phyloP scores from a whole-genome alignment of 2,113 vertebrate genomes.

The Anser cygnoides region DNA sequence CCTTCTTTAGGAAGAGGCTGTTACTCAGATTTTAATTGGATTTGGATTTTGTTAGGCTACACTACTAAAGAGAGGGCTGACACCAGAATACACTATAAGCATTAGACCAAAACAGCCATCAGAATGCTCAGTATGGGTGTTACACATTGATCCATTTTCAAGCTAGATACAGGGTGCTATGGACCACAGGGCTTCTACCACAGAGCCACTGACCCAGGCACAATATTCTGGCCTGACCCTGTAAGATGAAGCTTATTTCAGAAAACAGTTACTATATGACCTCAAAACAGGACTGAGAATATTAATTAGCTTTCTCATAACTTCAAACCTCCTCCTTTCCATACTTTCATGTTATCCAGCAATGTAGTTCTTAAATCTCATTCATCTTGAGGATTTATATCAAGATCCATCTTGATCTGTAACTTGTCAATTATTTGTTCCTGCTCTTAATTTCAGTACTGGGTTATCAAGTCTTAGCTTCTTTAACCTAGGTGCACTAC shows the following conservation, averaged over 20 bases:
- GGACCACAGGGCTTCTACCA: background rate
- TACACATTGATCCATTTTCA: background rate
- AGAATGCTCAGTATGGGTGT: background rate
- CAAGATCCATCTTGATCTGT: background rate
- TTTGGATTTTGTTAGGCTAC: background rate
- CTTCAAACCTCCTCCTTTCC: background rate
- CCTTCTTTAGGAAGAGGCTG: background rate
- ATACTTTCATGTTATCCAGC: background rate
- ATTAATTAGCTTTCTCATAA: background rate
- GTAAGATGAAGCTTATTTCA: background rate
- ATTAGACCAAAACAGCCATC: background rate
- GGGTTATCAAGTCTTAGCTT: background rate
- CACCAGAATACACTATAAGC: background rate
- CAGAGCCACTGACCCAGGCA: background rate
- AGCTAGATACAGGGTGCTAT: fast-evolving
- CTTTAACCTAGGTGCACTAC: background rate
- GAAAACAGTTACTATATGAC: background rate
- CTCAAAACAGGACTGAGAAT: background rate
- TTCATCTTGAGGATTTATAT: background rate
- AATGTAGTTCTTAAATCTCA: background rate
- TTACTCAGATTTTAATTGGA: background rate
- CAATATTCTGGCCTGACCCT: background rate
- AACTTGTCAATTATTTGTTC: background rate
- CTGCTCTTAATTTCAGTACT: background rate
- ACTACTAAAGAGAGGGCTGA: background rate